Evolutionary conservation across 2,113 vertebrate species (phyloP).

Genomic region (Melierax canorus): DNA sequence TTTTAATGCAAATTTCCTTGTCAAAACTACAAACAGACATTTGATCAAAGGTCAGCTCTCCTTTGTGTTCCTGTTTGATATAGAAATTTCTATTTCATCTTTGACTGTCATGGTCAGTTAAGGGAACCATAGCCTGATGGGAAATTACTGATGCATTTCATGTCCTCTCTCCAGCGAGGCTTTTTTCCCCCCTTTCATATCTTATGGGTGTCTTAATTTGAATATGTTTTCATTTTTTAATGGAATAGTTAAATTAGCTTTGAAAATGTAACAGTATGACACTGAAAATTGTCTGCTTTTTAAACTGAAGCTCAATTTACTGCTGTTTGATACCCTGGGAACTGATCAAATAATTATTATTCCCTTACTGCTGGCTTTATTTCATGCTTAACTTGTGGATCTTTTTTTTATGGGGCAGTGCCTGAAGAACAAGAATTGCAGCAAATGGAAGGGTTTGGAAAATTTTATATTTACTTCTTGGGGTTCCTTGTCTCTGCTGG

Average conservation of each 20-base stretch:
- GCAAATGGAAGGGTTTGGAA: not conserved
- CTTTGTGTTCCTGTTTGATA: constrained; percentile 90
- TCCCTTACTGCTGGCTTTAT: constrained; percentile 15
- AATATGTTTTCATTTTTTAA: constrained; percentile 72
- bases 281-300: constrained; percentile 61
- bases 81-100: constrained; percentile 91
- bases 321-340: constrained; percentile 47
- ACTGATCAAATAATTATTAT: constrained; percentile 37
- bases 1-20: constrained; percentile 88
- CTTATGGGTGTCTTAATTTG: constrained; percentile 69
- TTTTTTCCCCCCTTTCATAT: constrained; percentile 13
- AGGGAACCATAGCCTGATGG: constrained; percentile 63
- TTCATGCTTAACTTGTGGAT: not conserved
- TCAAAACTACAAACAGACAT: constrained; percentile 86
- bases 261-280: constrained; percentile 45
- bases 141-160: constrained; percentile 68
- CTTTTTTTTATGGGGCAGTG: not conserved
- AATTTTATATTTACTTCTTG: not conserved
- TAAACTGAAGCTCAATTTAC: constrained; percentile 62
- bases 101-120: constrained; percentile 80
- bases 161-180: not conserved
- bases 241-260: constrained; percentile 68
- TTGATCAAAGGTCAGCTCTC: constrained; percentile 93
- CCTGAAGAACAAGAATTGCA: not conserved
- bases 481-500: not conserved